Percentiles rank a stretch among this genome's conserved stretches.
phyloP scores from a whole-genome alignment of 2,888 invertebrate species.

The Melanotus villosus region DNA sequence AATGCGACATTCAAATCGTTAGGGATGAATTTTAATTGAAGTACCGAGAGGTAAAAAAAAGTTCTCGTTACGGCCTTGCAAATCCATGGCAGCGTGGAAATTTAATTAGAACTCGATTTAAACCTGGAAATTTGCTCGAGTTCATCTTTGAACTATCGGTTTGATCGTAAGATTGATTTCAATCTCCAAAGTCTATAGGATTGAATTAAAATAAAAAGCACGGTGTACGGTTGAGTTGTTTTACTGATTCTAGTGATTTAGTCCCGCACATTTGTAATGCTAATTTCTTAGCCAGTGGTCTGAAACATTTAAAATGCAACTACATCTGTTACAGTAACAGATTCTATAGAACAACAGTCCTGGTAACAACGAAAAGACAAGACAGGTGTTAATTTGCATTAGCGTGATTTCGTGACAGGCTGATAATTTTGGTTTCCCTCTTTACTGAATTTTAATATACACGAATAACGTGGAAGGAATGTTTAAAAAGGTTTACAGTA shows the following conservation, averaged over 20 bases:
- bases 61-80: background rate
- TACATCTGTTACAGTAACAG: constrained; percentile 22
- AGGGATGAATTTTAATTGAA: constrained; percentile 5
- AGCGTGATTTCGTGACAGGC: constrained; percentile 39
- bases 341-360: constrained; percentile 23
- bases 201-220: background rate
- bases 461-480: too few relatives aligned
- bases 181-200: background rate
- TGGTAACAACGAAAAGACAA: background rate
- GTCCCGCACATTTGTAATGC: constrained; percentile 14
- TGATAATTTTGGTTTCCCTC: constrained; percentile 5
- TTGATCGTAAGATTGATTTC: too few relatives aligned
- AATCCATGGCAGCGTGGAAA: background rate
- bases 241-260: background rate
- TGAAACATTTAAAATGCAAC: constrained; percentile 3
- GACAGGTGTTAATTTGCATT: constrained; percentile 40
- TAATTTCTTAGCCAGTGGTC: background rate
- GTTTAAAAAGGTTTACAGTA: too few relatives aligned
- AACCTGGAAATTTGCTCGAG: background rate
- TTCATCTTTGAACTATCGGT: too few relatives aligned
- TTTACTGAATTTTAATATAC: background rate
- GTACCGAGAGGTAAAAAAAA: background rate
- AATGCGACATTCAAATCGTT: constrained; percentile 1
- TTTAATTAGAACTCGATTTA: background rate
- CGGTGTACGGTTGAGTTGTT: background rate